A percentile compares a stretch with the other conserved stretches of the same genome.
phyloP scores from a whole-genome alignment of 2,797 vertebrate genomes.

The Rhinichthys osculus region DNA sequence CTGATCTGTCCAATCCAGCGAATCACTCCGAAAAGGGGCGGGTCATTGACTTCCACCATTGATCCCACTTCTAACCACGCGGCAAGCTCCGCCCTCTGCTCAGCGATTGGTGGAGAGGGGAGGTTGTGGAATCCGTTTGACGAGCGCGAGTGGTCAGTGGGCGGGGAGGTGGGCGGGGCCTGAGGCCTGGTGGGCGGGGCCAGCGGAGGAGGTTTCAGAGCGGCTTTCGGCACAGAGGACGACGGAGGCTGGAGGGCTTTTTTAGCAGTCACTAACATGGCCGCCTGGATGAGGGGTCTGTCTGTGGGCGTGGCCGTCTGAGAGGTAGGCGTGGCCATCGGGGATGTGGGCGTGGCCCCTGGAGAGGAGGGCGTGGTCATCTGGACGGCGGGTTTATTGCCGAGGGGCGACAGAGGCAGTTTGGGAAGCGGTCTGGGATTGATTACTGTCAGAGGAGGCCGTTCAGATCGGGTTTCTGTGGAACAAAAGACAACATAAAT shows the following conservation, averaged over 20 bases:
- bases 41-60: slow-evolving; percentile 86
- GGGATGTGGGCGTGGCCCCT: neutral
- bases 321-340: neutral
- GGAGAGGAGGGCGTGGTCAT: neutral
- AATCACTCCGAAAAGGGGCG: slow-evolving; percentile 84
- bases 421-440: slow-evolving; percentile 64
- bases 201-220: slow-evolving; percentile 49
- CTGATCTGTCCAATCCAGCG: slow-evolving; percentile 81
- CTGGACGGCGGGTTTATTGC: slow-evolving; percentile 58
- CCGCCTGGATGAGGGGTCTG: slow-evolving; percentile 29
- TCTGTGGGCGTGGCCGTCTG: neutral
- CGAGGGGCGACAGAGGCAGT: slow-evolving; percentile 1
- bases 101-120: slow-evolving; percentile 52
- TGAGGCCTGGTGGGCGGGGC: slow-evolving; percentile 58
- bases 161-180: slow-evolving; percentile 18
- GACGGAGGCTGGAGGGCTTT: slow-evolving; percentile 62
- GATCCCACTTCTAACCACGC: slow-evolving; percentile 78
- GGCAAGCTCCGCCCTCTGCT: slow-evolving; percentile 18
- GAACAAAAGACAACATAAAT: neutral
- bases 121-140: slow-evolving; percentile 65
- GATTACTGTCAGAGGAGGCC: slow-evolving; percentile 39
- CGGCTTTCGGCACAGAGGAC: slow-evolving; percentile 59
- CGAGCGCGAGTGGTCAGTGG: slow-evolving; percentile 35
- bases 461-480: slow-evolving; percentile 67
- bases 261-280: slow-evolving; percentile 56